Percentiles rank a stretch among this genome's conserved stretches.
Evolutionary conservation across 2,888 invertebrate genomes (phyloP).

Genomic region (Caenorhabditis virilis): DNA sequence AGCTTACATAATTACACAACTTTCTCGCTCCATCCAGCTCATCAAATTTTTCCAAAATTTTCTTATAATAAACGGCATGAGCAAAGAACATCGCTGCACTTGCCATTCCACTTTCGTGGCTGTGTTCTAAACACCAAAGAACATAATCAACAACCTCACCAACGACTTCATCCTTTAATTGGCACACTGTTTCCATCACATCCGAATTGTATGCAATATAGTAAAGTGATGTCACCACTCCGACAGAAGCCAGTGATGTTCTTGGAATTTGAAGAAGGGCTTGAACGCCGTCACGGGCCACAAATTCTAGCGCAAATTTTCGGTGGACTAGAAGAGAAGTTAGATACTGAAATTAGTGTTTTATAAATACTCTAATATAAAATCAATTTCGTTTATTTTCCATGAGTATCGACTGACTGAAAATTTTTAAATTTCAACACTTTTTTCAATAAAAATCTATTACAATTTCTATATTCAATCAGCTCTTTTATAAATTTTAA

Average conservation of each 20-base stretch:
- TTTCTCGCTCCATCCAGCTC: conserved; percentile 89
- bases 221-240: conserved; percentile 92
- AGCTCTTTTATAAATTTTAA: too few relatives aligned
- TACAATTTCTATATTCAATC: too few relatives aligned
- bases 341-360: conserved; percentile 80
- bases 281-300: conserved; percentile 84
- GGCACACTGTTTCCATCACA: conserved; percentile 88
- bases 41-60: conserved; percentile 92
- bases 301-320: conserved; percentile 94
- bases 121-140: conserved; percentile 91
- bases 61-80: conserved; percentile 78
- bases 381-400: neutral
- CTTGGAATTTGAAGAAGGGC: conserved; percentile 82
- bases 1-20: conserved; percentile 84
- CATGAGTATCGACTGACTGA: too few relatives aligned
- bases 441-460: too few relatives aligned
- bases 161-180: conserved; percentile 75
- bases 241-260: conserved; percentile 74
- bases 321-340: conserved; percentile 94
- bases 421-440: too few relatives aligned
- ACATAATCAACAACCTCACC: conserved; percentile 75
- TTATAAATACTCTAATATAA: neutral
- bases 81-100: conserved; percentile 98
- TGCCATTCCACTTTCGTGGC: conserved; percentile 94
- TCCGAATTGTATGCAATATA: conserved; percentile 93